A percentile compares a stretch with the other conserved stretches of the same genome.
Conservation (phyloP, 2,888 invertebrate genomes). For the Epirrhoe alternata region DNA sequence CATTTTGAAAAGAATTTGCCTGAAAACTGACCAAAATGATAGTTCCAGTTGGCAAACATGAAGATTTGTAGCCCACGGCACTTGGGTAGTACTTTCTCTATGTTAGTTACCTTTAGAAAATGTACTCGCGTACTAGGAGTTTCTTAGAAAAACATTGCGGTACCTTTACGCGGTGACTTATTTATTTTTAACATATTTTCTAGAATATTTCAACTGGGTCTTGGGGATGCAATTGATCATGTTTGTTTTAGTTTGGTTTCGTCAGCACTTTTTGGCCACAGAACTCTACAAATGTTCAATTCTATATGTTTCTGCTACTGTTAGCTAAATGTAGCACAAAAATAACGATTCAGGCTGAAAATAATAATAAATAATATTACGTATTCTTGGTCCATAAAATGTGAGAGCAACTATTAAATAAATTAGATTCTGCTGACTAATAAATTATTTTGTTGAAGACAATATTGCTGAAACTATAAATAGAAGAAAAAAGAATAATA, state of each 20-base stretch:
- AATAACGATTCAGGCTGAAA: too few species aligned
- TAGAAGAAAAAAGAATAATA: too few species aligned
- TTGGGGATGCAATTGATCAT: too few species aligned
- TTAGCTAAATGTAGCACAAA: too few species aligned
- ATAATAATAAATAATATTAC: not conserved
- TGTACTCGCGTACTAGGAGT: conserved; percentile 55
- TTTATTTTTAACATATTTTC: conserved; percentile 27
- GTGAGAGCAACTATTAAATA: conserved; percentile 8
- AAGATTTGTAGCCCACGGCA: conserved; percentile 66
- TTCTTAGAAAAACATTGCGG: conserved; percentile 51
- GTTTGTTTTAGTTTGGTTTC: too few species aligned
- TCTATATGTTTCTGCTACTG: too few species aligned
- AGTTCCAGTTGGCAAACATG: conserved; percentile 20
- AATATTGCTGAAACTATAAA: conserved; percentile 16
- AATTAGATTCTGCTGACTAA: conserved; percentile 13
- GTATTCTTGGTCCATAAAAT: conserved; percentile 8
- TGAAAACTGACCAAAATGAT: not conserved
- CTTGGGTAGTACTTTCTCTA: conserved; percentile 61
- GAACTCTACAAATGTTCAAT: too few species aligned
- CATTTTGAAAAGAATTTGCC: not conserved
- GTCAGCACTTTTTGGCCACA: too few species aligned
- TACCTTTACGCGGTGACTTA: conserved; percentile 12
- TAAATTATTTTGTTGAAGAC: conserved; percentile 4
- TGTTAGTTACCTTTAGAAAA: conserved; percentile 64
- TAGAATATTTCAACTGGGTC: conserved; percentile 5